Percentiles rank a stretch among this genome's conserved stretches.
Evolutionary conservation across 2,797 vertebrate genomes (phyloP).

Genomic region (Perodicticus potto): DNA sequence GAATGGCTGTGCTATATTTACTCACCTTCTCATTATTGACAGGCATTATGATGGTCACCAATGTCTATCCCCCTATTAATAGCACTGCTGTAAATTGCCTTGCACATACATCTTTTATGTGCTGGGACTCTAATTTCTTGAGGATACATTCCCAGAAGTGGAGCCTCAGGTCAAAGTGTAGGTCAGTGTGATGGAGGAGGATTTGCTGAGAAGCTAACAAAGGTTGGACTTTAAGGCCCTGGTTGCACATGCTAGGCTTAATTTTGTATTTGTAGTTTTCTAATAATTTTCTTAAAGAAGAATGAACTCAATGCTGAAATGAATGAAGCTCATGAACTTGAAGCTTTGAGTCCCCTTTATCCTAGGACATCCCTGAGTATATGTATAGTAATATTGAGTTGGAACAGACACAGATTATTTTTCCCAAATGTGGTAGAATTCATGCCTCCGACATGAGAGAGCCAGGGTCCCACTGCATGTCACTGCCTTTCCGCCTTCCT

Average conservation of each 20-base stretch:
- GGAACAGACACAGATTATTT: not conserved
- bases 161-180: not conserved
- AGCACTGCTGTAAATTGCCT: not conserved
- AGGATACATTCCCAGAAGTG: not conserved
- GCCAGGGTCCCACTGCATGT: fast-evolving
- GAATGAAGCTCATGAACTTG: not conserved
- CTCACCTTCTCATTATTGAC: not conserved
- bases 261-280: not conserved
- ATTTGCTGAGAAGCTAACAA: not conserved
- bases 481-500: not conserved
- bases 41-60: not conserved
- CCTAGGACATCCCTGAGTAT: not conserved
- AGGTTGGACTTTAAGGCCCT: not conserved
- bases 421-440: not conserved
- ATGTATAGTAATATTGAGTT: not conserved
- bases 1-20: not conserved
- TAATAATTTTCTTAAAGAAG: not conserved
- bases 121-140: not conserved
- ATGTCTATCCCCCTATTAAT: not conserved
- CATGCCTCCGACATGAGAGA: not conserved
- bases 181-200: not conserved
- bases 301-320: slow-evolving; percentile 4
- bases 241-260: not conserved
- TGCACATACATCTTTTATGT: not conserved
- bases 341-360: not conserved